phyloP scores from a whole-genome alignment of 2,797 vertebrate species.

The Phrynocephalus guinanensis region DNA sequence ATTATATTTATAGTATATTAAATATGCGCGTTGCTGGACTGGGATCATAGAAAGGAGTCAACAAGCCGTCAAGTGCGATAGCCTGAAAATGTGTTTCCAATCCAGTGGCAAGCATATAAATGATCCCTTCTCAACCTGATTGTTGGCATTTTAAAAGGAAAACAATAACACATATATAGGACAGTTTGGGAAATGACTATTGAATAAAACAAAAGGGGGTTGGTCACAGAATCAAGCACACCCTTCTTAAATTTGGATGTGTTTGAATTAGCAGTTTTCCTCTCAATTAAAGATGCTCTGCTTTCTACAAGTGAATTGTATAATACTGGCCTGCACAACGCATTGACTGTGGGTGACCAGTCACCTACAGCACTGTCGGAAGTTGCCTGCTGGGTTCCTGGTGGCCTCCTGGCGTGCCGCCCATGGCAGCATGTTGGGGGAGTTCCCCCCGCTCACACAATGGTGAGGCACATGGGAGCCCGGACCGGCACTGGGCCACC shows the following conservation, averaged over 20 bases:
- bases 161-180: neutral
- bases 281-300: slow-evolving; percentile 6
- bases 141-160: neutral
- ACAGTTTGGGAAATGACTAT: neutral
- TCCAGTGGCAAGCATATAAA: neutral
- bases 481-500: too few relatives aligned
- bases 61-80: neutral
- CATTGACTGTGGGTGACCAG: too few relatives aligned
- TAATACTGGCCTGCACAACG: too few relatives aligned
- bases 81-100: neutral
- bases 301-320: neutral
- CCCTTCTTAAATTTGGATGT: neutral
- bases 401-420: too few relatives aligned
- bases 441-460: too few relatives aligned
- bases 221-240: neutral
- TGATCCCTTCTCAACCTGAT: neutral
- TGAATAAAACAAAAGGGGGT: neutral
- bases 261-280: neutral
- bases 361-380: too few relatives aligned
- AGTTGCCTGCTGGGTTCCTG: too few relatives aligned
- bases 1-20: neutral
- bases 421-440: too few relatives aligned
- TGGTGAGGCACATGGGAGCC: too few relatives aligned
- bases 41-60: neutral
- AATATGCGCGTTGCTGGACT: neutral